Base-by-base conservation (phyloP, 2,888 invertebrate genomes). In the Agrotis segetum region DNA sequence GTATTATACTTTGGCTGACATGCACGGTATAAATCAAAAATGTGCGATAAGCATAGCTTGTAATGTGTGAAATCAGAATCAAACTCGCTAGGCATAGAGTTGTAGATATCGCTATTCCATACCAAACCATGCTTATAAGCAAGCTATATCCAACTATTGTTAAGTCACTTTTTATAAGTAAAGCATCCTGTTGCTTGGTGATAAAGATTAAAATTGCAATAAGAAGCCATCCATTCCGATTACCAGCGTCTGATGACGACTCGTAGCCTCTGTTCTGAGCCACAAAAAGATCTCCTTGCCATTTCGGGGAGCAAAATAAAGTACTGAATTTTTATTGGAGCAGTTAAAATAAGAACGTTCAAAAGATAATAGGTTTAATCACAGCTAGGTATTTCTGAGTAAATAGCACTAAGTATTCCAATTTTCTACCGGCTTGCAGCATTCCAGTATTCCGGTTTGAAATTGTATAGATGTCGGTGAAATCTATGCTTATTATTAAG, bases 361-460 rank as follows among this genome's bases (percentile, higher is more conserved):
- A 40, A 40, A 40, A 9, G 11, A 40, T 40, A 46, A 46, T 46
- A 46, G 46, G 46, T 16, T 46, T 16, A 46, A 2, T 9, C 5
- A 40, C n/a, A 24, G 16, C 7, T 21, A 24, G 13, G 14, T 24
- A n/a, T 56, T 40, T 47, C 17, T 19, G 2, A 1, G 13, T 14
- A 40, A 24, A 6, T 19, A 24, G 6, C 19, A 29, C 19, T 52
- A 24, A 13, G 34, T 34, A 46, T 50, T n/a, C 44, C 21, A 59
- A 16, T 46, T 40, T 21, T 50, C 19, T 16, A 17, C 3, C 24
- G 56, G 7, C 19, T 19, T 21, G 17, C 9, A 19, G 24, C 40
- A 29, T 67, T 46, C 52, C 34, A 47, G 24, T 17, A n/a, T 46
- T 71, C 52, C 7, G n/a, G 60, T 72, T 71, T 69, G 17, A 53